A percentile compares a stretch with the other conserved stretches of the same genome.
Evolutionary conservation across 2,113 vertebrate genomes (phyloP).

Genomic region (Brachypteracias leptosomus): DNA sequence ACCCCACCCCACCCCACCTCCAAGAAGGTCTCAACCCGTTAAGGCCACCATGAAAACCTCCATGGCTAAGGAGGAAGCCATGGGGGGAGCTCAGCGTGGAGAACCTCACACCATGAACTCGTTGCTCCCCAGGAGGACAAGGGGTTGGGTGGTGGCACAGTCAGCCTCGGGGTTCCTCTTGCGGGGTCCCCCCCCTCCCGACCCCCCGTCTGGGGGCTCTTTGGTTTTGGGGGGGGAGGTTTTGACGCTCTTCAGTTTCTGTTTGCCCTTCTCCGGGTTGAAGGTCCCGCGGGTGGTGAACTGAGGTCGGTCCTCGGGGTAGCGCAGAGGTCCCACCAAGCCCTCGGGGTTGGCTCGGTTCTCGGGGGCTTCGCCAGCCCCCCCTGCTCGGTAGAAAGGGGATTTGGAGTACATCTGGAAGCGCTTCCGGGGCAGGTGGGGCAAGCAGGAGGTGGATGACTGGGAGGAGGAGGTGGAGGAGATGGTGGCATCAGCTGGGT

Average conservation of each 20-base stretch:
- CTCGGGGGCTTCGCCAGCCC: slow-evolving; percentile 39
- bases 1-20: background rate
- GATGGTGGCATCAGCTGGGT: slow-evolving; percentile 32
- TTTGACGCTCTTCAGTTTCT: slow-evolving; percentile 89
- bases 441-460: slow-evolving; percentile 75
- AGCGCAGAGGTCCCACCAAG: background rate
- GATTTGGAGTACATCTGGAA: slow-evolving; percentile 91
- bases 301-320: slow-evolving; percentile 79
- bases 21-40: background rate
- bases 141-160: slow-evolving; percentile 75
- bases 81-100: background rate
- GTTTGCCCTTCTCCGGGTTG: slow-evolving; percentile 91
- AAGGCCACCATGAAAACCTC: slow-evolving; percentile 56
- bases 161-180: slow-evolving; percentile 80
- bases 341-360: slow-evolving; percentile 53
- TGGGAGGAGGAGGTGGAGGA: slow-evolving; percentile 69
- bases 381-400: slow-evolving; percentile 71
- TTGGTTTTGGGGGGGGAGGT: slow-evolving; percentile 81
- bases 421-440: slow-evolving; percentile 78
- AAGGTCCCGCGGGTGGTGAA: slow-evolving; percentile 93
- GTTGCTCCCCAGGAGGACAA: slow-evolving; percentile 87
- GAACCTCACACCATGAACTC: slow-evolving; percentile 95
- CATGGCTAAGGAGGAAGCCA: no score
- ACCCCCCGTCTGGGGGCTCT: slow-evolving; percentile 76
- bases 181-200: slow-evolving; percentile 23